A percentile compares a stretch with the other conserved stretches of the same genome.
phyloP scores from a whole-genome alignment of 2,113 vertebrate genomes.

The Pampusana beccarii region DNA sequence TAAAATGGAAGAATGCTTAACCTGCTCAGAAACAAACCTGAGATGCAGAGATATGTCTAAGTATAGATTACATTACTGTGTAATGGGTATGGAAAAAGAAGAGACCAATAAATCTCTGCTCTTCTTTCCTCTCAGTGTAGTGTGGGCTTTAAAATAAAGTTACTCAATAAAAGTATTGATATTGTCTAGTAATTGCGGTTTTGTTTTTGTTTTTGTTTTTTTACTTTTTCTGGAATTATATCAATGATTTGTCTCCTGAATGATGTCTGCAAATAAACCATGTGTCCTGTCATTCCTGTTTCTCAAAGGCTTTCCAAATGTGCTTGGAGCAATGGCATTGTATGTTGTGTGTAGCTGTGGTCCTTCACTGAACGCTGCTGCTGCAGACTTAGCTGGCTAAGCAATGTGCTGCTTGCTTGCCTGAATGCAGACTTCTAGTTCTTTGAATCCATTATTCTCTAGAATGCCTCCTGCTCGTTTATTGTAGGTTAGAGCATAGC shows the following conservation, averaged over 20 bases:
- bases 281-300: neutral
- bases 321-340: neutral
- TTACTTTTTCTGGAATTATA: neutral
- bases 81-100: neutral
- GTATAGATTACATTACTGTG: fast-evolving
- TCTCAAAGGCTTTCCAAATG: neutral
- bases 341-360: neutral
- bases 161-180: neutral
- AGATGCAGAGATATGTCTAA: neutral
- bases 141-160: neutral
- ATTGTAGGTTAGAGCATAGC: neutral
- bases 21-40: neutral
- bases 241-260: neutral
- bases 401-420: neutral
- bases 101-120: neutral
- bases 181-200: neutral
- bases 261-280: neutral
- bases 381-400: neutral
- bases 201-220: too few species aligned
- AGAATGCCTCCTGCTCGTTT: neutral
- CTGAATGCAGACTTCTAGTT: neutral
- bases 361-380: neutral
- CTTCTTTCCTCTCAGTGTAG: neutral
- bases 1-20: neutral
- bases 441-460: neutral